Base-by-base conservation (phyloP, 1,140 invertebrate genomes). In the Campoletis sonorensis region DNA sequence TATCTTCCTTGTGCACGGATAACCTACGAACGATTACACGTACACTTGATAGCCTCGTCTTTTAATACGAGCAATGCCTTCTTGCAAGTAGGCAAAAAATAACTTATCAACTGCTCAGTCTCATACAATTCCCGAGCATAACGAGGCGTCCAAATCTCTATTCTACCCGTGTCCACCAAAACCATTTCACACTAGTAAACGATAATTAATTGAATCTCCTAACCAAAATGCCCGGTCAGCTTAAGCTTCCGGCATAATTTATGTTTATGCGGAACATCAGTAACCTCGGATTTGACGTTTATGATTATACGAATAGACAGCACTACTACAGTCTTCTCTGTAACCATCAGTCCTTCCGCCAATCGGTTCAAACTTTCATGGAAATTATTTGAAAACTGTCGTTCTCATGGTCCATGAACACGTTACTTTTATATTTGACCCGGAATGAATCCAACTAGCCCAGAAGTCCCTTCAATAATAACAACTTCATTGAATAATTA, bases 291-390 rank as follows among this genome's bases (percentile, higher is more conserved):
- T 72, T 72, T 37, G 15, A 40, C 37, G 49, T 72, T 37, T 21
- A 70, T 70, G 11, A 15, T 45, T 45, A 45, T 45, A 49, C 49
- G 15, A 49, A 72, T 26, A 64, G 0, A 23, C 23, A 26, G 68
- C 37, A 80, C 64, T 45, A 23, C 27, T 54, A 61, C 73, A 72
- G 70, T 72, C 45, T 40, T 30, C 27, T 18, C n/a, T 16, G n/a
- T 8, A 16, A 37, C n/a, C 85, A 87, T 86, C 85, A 83, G 76
- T 79, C 80, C 85, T 86, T 86, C 84, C 83, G 79, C 86, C 83
- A 86, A 86, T 85, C 1, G 40, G 85, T 58, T 33, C 18, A 10
- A 70, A 10, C 61, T 21, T 10, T 21, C 16, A 18, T 27, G 21
- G 79, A 81, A 86, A 83, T 83, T 84, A 64, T 37, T 37, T 23